Percentiles rank a stretch among this genome's conserved stretches.
Conservation (phyloP, 1,140 invertebrate species). For the Atta texana region DNA sequence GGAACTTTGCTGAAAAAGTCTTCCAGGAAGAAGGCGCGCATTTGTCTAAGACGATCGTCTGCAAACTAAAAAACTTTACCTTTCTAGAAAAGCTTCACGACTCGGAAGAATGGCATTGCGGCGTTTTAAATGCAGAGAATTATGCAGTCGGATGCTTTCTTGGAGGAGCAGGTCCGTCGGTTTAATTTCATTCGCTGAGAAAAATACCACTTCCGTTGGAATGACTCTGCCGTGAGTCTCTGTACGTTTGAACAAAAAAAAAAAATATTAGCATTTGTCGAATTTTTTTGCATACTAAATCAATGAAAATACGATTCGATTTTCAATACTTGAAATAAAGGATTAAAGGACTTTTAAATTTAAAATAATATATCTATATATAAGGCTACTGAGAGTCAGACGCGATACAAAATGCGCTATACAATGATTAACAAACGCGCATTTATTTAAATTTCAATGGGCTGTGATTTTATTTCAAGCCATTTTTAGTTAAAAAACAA, state of each 20-base stretch:
- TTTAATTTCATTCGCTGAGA: conserved; percentile 59
- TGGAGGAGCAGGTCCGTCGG: conserved; percentile 28
- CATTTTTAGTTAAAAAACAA: too few species aligned
- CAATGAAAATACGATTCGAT: conserved; percentile 2
- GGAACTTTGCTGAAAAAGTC: conserved; percentile 23
- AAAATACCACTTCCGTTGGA: conserved; percentile 38
- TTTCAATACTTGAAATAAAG: neutral
- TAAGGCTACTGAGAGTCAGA: too few species aligned
- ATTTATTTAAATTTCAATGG: too few species aligned
- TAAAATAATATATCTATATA: too few species aligned
- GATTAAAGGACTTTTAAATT: too few species aligned
- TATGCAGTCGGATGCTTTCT: conserved; percentile 54
- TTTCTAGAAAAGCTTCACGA: conserved; percentile 36
- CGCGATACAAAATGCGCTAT: too few species aligned
- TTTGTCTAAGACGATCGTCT: conserved; percentile 52
- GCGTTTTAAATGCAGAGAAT: conserved; percentile 55
- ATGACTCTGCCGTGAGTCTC: conserved; percentile 17
- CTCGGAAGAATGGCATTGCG: conserved; percentile 37
- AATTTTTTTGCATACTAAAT: conserved; percentile 14
- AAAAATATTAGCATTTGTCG: conserved; percentile 37
- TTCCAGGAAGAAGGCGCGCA: conserved; percentile 23
- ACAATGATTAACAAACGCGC: too few species aligned
- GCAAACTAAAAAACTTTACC: conserved; percentile 47
- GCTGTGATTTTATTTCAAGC: too few species aligned
- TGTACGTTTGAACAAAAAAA: conserved; percentile 21